These are phyloP conservation scores for Papilio glaucus DNA, from an alignment of 1,140 invertebrate genomes.

Conservation along the genomic window DNA sequence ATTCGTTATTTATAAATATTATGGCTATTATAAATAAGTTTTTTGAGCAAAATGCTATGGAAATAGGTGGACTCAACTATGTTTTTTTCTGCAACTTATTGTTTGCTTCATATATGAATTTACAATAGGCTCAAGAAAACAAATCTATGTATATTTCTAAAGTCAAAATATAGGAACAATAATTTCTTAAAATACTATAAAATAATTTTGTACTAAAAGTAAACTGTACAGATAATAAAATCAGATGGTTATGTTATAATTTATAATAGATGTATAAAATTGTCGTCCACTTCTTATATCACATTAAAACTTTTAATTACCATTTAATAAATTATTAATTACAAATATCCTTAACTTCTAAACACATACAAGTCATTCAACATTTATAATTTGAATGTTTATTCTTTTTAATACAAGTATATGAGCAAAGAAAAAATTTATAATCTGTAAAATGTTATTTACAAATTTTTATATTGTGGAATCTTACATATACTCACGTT, in stretches of 20 bases:
- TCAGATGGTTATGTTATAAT: too few species aligned
- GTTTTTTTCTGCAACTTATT: not conserved
- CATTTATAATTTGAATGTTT: not conserved
- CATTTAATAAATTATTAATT: not conserved
- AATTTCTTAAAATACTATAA: not conserved
- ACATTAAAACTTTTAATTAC: too few species aligned
- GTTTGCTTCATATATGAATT: not conserved
- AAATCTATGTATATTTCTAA: not conserved
- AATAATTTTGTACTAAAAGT: conserved; percentile 9
- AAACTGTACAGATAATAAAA: too few species aligned
- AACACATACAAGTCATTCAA: not conserved
- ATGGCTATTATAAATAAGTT: too few species aligned
- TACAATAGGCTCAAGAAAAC: not conserved
- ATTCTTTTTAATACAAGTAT: not conserved
- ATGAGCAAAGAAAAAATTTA: not conserved
- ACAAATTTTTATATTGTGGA: not conserved
- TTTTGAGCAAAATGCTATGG: not conserved
- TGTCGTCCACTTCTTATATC: too few species aligned
- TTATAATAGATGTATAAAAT: too few species aligned
- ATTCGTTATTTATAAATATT: too few species aligned
- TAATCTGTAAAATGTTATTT: not conserved
- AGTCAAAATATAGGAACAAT: conserved; percentile 8
- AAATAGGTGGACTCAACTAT: not conserved
- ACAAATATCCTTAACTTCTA: not conserved
- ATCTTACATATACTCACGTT: too few species aligned